A percentile compares a stretch with the other conserved stretches of the same genome.
Conservation (phyloP, 2,113 vertebrate genomes). For the Rafetus swinhoei region DNA sequence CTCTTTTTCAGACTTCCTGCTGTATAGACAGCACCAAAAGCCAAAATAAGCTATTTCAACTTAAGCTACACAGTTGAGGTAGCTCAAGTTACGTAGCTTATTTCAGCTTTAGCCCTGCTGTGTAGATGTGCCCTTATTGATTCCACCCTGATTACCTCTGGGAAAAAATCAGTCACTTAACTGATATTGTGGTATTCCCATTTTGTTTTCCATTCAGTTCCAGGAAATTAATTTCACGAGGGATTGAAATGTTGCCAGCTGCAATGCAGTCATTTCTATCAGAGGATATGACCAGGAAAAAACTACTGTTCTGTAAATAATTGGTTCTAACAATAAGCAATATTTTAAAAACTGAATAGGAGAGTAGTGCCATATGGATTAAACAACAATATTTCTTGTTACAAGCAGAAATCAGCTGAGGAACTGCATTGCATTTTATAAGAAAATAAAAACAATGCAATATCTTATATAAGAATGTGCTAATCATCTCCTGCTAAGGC, state of each 20-base stretch:
- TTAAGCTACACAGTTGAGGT: too few relatives aligned
- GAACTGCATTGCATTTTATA: not conserved
- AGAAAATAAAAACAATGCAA: not conserved
- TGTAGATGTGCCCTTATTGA: not conserved
- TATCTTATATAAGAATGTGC: not conserved
- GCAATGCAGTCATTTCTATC: constrained; percentile 52
- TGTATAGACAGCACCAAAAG: too few relatives aligned
- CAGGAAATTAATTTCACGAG: constrained; percentile 65
- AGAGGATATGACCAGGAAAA: constrained; percentile 26
- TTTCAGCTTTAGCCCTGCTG: too few relatives aligned
- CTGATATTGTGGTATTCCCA: constrained; percentile 4
- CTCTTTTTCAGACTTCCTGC: too few relatives aligned
- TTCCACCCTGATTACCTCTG: not conserved
- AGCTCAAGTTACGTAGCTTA: too few relatives aligned
- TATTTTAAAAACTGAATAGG: not conserved
- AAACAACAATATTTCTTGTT: constrained; percentile 7
- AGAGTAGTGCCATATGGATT: not conserved
- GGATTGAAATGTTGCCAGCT: constrained; percentile 38
- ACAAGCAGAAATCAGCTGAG: constrained; percentile 25
- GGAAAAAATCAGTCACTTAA: not conserved
- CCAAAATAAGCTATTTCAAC: too few relatives aligned
- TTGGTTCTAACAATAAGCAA: constrained; percentile 27
- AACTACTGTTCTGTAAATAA: constrained; percentile 1
- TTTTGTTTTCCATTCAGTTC: constrained; percentile 29
- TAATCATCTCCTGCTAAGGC: not conserved